Conservation (phyloP, 2,797 vertebrate genomes). For the Parambassis ranga region DNA sequence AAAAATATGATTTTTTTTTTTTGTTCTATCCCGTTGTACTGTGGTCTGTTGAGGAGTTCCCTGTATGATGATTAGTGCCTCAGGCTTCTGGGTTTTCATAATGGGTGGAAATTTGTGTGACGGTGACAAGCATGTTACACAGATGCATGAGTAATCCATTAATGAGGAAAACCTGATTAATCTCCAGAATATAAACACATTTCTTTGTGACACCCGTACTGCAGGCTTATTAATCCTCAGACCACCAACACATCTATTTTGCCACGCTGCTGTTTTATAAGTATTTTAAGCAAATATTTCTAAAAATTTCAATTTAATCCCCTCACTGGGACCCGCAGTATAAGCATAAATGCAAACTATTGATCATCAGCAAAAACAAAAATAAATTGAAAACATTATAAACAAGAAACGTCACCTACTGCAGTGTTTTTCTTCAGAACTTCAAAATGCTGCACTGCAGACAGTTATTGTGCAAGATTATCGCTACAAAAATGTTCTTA, state of each 20-base stretch:
- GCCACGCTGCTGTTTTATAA: background rate
- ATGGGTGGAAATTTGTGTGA: constrained; percentile 39
- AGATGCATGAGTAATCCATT: constrained; percentile 52
- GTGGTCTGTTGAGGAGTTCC: constrained; percentile 16
- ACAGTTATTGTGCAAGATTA: constrained; percentile 66
- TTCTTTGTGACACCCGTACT: constrained; percentile 24
- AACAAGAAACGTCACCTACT: background rate
- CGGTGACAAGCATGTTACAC: constrained; percentile 39
- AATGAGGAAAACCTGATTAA: constrained; percentile 55
- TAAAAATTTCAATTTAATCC: background rate
- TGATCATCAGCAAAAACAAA: background rate
- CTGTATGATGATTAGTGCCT: constrained; percentile 32
- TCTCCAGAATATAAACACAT: constrained; percentile 36
- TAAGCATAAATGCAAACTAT: background rate
- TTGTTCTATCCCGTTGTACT: constrained; percentile 6
- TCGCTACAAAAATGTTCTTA: constrained; percentile 71
- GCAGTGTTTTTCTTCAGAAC: background rate
- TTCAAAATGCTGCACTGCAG: constrained; percentile 40
- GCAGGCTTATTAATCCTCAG: constrained; percentile 28
- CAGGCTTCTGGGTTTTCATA: constrained; percentile 25
- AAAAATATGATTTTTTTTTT: constrained; percentile 27
- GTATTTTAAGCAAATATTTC: background rate
- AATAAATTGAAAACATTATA: background rate
- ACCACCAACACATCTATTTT: constrained; percentile 6
- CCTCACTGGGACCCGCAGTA: background rate